Percentiles rank a stretch among this genome's conserved stretches.
These are phyloP conservation scores for Mesitornis unicolor DNA, from an alignment of 2,113 vertebrate species.

Conservation along the genomic window DNA sequence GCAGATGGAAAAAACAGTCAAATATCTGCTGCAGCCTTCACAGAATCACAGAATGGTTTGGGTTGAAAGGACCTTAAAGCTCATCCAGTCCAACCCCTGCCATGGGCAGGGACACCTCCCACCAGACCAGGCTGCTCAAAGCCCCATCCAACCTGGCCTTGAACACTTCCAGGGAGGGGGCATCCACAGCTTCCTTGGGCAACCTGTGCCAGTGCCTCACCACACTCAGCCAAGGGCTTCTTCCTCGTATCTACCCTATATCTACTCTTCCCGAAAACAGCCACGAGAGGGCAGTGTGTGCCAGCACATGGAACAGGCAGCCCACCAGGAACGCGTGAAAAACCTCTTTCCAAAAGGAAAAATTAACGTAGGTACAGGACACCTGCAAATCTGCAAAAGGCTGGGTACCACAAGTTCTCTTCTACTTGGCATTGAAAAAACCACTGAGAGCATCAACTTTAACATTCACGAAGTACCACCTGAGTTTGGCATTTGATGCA, in stretches of 20 bases:
- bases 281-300: neutral
- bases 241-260: no score
- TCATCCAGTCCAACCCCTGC: no score
- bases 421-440: neutral
- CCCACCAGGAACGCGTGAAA: fast-evolving
- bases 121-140: no score
- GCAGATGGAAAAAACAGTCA: neutral
- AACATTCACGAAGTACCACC: neutral
- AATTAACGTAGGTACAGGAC: fast-evolving
- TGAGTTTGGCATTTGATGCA: neutral
- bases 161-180: no score
- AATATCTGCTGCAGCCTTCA: neutral
- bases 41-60: no score
- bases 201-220: no score
- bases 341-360: no score
- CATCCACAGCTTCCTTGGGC: no score
- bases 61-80: no score
- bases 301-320: neutral
- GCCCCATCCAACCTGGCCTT: no score
- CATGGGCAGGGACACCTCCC: no score
- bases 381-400: neutral
- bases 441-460: neutral
- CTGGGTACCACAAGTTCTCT: neutral
- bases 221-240: no score
- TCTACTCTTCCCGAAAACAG: neutral